Evolutionary conservation across 2,797 vertebrate species (phyloP), one percentile per base, ranked within the genome.

Genomic region (Eupleurogrammus muticus): DNA sequence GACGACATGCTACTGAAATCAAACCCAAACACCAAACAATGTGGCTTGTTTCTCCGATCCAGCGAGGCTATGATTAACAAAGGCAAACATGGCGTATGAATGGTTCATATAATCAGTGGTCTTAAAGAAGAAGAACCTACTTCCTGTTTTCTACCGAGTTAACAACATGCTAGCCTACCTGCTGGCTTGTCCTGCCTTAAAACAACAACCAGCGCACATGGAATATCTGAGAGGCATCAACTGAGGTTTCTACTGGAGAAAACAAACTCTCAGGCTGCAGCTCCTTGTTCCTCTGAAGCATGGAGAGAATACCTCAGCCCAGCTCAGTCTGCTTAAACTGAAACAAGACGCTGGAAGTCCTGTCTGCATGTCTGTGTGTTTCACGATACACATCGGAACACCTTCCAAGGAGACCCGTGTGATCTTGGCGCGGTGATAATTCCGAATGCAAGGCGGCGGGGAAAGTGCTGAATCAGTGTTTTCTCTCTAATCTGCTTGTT

Each of bases 401-500:
- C 61, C 67, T 3, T 69, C 76, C 64, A 77, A 63, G 56, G 62
- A 76, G 82, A 85, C 2, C 8, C 13, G 0, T 40, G 63, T 73
- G 82, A 79, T 75, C 68, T 42, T 34, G 66, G 80, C 82, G 77
- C 24, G 44, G 73, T 21, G 81, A 88, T 87, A 86, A 83, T 82
- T 71, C 83, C 52, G 73, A 83, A 63, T 47, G 77, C 70, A 66
- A 48, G 70, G 74, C 63, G 77, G 80, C 71, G 13, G 55, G 78
- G 82, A 88, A 84, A 86, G 80, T 73, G 76, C 65, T 70, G 59
- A 46, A 55, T 93, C 90, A 91, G 92, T 91, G 59, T 92, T 94
- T 95, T 92, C 87, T 87, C 54, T 4, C 57, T 96, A 95, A 97
- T 96, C 95, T 91, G 86, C 93, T 94, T 89, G 75, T 57, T 28